Evolutionary conservation across 1,140 invertebrate genomes (phyloP), one percentile per base, ranked within the genome.

Genomic region (Cydia amplana): DNA sequence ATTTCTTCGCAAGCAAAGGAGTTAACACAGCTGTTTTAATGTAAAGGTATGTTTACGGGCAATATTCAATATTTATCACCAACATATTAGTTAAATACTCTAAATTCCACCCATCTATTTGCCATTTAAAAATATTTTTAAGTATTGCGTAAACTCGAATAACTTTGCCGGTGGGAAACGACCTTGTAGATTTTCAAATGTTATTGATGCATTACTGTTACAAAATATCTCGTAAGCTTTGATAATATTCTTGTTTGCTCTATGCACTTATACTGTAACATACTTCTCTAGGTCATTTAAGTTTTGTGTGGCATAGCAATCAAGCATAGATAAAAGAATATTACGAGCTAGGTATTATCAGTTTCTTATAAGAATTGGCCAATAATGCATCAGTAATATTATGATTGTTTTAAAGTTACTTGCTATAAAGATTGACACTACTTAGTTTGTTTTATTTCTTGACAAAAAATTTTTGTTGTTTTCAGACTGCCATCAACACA

Each of bases 21-120:
- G 36, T 79, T 76, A 64, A 73, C 80, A 79, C 86, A 90, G 83
- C 88, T 88, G 87, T 85, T 86, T 87, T 84, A 75, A 77, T 89
- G 84, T 90, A 90, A 88, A 88, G 87, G 88, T 90, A 85, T 77
- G 36, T 46, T 73, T 36, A 20, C 23, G 36, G 18, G 63, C 25
- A 55, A 25, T 75, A 67, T 67, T 32, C 0, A 3, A 25, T 75
- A 67, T 67, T 32, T n/a, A 23, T 20, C 55, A 60, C 20, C 2
- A 23, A 18, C 10, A 5, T 60, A 60, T 6, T n/a, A 75, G 43
- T 75, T 73, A 67, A 70, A 32, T 4, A 75, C 43, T 20, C 49
- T 63, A 74, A 70, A 18, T 49, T 51, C 49, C 51, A 14, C 63
- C 3, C 20, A 1, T 14, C 18, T 28, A 25, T 5, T 25, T 28